Evolutionary conservation across 1,140 invertebrate species (phyloP), one percentile per base, ranked within the genome.

Genomic region (Drepana arcuata): DNA sequence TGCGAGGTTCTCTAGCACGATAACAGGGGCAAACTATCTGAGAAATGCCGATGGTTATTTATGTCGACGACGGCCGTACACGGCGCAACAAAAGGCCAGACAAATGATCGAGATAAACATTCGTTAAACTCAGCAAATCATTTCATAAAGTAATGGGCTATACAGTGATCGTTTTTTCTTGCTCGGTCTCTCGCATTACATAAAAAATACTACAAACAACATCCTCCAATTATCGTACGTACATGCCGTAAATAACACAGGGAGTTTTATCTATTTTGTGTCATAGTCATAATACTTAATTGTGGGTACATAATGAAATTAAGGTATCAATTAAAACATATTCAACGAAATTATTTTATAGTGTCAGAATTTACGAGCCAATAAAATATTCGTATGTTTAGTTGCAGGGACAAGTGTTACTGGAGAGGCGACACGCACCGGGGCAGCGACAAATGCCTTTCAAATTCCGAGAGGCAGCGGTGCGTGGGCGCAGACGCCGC

Each of bases 31-130:
- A 48, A 62, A 69, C 51, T 67, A 67, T 75, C 70, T 68, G 35
- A 65, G 71, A 66, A 69, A 81, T 72, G 61, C 65, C 70, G 61
- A 77, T 71, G 48, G 67, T 78, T 70, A 81, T 81, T 81, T 74
- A 81, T 73, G 69, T 61, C 55, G 50, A 60, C 49, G 61, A 44
- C 59, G 38, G 30, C 27, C 63, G 43, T 59, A 50, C 54, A 64
- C 49, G 53, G 64, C 47, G 44, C 62, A 67, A 81, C 71, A 78
- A 78, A 78, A 75, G 67, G 51, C 55, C 61, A 71, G 67, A 81
- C 69, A 81, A 78, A 81, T 78, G 72, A 57, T 48, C 45, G 40
- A 62, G 70, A 78, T 81, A 74, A 75, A 68, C 60, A 61, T 30
- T 32, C 38, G 50, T 69, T 65, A 61, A 56, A 49, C 54, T 50